A percentile compares a stretch with the other conserved stretches of the same genome.
Conservation (phyloP, 2,888 invertebrate species). For the Eristalis pertinax region DNA sequence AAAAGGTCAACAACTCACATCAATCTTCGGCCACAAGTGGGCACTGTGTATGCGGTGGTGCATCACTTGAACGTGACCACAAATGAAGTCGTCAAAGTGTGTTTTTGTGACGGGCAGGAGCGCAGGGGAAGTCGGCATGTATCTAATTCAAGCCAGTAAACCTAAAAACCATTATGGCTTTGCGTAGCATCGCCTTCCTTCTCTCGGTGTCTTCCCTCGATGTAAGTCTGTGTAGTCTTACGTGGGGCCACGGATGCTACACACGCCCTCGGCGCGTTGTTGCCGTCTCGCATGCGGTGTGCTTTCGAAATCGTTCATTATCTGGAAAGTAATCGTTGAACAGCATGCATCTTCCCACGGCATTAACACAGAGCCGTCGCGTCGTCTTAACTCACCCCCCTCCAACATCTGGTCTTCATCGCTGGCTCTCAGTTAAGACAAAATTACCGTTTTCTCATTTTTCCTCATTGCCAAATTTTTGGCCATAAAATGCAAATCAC, state of each 20-base stretch:
- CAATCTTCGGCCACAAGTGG: slow-evolving; percentile 24
- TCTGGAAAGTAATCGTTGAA: slow-evolving; percentile 15
- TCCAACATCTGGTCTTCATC: background rate
- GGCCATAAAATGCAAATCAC: slow-evolving; percentile 38
- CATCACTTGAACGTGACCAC: slow-evolving; percentile 40
- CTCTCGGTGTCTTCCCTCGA: background rate
- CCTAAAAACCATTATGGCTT: background rate
- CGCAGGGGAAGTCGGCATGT: no score
- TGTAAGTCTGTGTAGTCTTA: background rate
- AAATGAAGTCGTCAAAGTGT: slow-evolving; percentile 10
- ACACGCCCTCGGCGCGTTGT: background rate
- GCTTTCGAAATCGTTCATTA: background rate
- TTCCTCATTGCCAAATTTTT: slow-evolving; percentile 52
- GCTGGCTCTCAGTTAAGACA: slow-evolving; percentile 10
- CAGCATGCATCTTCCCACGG: slow-evolving; percentile 3
- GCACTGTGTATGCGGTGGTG: slow-evolving; percentile 1
- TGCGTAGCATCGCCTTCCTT: background rate
- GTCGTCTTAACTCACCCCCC: background rate
- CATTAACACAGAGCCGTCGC: slow-evolving; percentile 5
- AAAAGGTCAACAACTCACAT: slow-evolving; percentile 60
- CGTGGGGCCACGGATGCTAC: background rate
- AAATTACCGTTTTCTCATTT: slow-evolving; percentile 24
- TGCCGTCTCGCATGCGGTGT: background rate
- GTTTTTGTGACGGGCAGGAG: no score
- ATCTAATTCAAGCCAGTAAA: background rate